Conservation (phyloP, 2,113 vertebrate genomes). For the Zosterops borbonicus region DNA sequence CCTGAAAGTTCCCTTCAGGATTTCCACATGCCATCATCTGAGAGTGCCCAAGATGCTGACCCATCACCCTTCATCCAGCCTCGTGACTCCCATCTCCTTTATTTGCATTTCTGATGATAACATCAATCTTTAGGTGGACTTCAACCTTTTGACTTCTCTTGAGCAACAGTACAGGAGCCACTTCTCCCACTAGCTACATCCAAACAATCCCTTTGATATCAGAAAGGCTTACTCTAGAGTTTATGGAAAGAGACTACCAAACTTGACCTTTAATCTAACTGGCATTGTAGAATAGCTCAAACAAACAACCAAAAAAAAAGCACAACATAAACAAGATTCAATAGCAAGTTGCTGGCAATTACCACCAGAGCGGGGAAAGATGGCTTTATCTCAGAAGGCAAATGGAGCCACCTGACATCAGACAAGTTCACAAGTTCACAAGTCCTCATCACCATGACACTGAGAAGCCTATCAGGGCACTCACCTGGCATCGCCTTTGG, state of each 20-base stretch:
- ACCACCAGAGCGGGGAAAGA: not conserved
- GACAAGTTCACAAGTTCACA: not conserved
- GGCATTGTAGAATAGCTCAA: not conserved
- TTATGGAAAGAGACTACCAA: not conserved
- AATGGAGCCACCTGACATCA: not conserved
- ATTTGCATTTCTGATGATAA: constrained; percentile 17
- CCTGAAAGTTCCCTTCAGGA: not conserved
- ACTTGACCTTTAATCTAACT: not conserved
- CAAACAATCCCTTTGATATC: not conserved
- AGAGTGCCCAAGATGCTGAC: constrained; percentile 16
- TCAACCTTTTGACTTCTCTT: not conserved
- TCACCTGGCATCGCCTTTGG: not conserved
- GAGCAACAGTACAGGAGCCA: constrained; percentile 4
- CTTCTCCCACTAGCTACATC: not conserved
- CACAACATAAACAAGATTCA: not conserved
- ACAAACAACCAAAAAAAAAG: not conserved
- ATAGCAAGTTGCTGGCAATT: not conserved
- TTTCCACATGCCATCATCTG: not conserved
- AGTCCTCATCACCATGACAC: not conserved
- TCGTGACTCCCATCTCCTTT: not conserved
- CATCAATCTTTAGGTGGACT: not conserved
- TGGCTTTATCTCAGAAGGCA: not conserved
- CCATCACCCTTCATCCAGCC: not conserved
- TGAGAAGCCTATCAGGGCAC: not conserved
- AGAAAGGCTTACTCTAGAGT: not conserved